phyloP scores from a whole-genome alignment of 2,113 vertebrate species.

The Sinocyclocheilus rhinocerous region DNA sequence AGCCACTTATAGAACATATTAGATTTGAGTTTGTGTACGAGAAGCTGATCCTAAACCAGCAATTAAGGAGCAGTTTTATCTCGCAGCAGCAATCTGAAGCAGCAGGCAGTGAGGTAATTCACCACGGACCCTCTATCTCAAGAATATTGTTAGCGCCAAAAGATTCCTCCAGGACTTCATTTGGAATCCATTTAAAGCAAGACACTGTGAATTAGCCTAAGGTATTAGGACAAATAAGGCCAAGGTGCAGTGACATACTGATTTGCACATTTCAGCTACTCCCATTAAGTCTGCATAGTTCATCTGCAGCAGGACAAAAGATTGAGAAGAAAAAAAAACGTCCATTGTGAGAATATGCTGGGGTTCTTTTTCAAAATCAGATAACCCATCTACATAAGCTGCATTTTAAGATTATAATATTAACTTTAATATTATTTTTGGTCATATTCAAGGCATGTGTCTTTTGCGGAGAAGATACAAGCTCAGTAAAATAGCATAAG shows the following conservation, averaged over 20 bases:
- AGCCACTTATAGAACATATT: background rate
- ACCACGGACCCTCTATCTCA: background rate
- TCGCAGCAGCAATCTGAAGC: conserved; percentile 7
- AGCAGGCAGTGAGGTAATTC: conserved; percentile 17
- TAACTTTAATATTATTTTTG: background rate
- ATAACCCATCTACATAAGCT: background rate
- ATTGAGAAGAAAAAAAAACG: background rate
- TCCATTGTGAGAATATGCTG: background rate
- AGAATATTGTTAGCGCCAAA: background rate
- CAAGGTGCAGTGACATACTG: conserved; percentile 48
- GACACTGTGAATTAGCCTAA: conserved; percentile 51
- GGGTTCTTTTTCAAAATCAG: background rate
- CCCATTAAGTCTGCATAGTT: conserved; percentile 41
- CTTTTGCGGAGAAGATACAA: background rate
- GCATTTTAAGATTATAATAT: background rate
- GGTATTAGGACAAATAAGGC: conserved; percentile 53
- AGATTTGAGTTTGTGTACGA: background rate
- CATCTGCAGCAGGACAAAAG: conserved; percentile 13
- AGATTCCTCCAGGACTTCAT: conserved; percentile 21
- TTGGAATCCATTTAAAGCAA: conserved; percentile 49
- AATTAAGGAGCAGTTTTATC: background rate
- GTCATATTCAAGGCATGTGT: background rate
- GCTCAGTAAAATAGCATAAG: background rate
- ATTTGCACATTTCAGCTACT: conserved; percentile 55
- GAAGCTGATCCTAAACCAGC: conserved; percentile 2